These are phyloP conservation scores for Chelonia mydas DNA, from an alignment of 2,797 vertebrate species.

Conservation along the genomic window DNA sequence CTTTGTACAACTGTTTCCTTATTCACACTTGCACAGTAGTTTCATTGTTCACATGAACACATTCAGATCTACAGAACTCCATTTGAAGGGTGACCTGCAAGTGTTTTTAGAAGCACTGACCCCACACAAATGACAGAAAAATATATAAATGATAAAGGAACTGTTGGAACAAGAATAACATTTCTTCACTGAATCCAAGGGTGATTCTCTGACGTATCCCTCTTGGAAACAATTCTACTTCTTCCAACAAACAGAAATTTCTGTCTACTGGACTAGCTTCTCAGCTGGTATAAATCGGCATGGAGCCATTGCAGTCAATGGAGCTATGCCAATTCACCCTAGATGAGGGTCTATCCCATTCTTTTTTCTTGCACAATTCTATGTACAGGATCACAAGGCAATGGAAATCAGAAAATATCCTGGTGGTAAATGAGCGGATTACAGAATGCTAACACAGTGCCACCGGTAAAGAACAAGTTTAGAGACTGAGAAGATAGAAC, in stretches of 20 bases:
- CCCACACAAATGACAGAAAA: background rate
- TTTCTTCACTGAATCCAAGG: background rate
- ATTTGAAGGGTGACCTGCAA: background rate
- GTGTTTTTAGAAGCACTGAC: slow-evolving; percentile 13
- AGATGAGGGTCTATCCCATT: background rate
- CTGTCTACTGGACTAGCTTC: background rate
- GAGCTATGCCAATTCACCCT: background rate
- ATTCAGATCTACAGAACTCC: background rate
- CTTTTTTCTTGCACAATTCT: background rate
- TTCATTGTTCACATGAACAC: background rate
- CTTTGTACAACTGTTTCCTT: background rate
- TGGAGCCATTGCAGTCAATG: background rate
- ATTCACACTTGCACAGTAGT: slow-evolving; percentile 4
- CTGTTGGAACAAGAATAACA: background rate
- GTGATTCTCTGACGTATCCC: slow-evolving; percentile 10
- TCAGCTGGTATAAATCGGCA: background rate
- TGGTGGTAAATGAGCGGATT: background rate
- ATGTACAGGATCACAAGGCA: background rate
- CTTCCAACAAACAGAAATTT: background rate
- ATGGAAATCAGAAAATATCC: background rate
- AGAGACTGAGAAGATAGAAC: background rate
- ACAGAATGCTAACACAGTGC: background rate
- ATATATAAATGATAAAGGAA: background rate
- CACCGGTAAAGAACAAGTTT: background rate
- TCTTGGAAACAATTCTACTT: background rate